Evolutionary conservation across 2,888 invertebrate genomes (phyloP), one percentile per base, ranked within the genome.

Genomic region (Drosophila phalerata): DNA sequence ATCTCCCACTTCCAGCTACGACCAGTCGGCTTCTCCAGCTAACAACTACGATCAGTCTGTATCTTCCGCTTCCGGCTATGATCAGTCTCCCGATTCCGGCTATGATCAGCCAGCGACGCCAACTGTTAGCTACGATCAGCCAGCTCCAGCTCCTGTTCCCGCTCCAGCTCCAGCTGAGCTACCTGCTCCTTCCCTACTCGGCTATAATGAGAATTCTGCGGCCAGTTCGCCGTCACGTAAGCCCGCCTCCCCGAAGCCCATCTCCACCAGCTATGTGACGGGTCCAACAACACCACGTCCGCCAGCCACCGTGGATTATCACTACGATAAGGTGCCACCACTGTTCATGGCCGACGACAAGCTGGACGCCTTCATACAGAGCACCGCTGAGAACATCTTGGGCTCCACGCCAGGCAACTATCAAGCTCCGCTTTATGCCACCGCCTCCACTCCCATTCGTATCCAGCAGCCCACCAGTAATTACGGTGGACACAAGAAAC

Each of bases 261-360:
- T 92, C n/a, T 92, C 93, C 4, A 94, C 93, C 1, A 93, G 93
- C 56, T 93, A 93, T 58, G 91, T 93, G 8, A 91, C 93, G 1
- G 91, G 94, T 28, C 94, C 94, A 1, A 93, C 93, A 9, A 93
- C 94, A 79, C 93, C 94, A 77, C 93, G 93, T 83, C 93, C 94
- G 78, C 94, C 94, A 0, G 85, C 90, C 45, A 81, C 90, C 1
- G 84, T 89, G 5, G 81, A 76, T 2, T 88, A 91, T 3, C 88
- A 90, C 51, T 88, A 88, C 38, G 82, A 87, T 17, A 88, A 87
- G 47, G 84, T 90, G 19, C 86, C 85, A 0, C 82, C 88, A 2
- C 81, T 90, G 0, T 80, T 88, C 32, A 81, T 90, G 66, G 89
- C 92, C 22, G 88, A 91, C 28, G 90, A 92, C 62, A 92, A 92